These are phyloP conservation scores for Phalloptychus januarius DNA, from an alignment of 2,797 vertebrate genomes.

Conservation along the genomic window DNA sequence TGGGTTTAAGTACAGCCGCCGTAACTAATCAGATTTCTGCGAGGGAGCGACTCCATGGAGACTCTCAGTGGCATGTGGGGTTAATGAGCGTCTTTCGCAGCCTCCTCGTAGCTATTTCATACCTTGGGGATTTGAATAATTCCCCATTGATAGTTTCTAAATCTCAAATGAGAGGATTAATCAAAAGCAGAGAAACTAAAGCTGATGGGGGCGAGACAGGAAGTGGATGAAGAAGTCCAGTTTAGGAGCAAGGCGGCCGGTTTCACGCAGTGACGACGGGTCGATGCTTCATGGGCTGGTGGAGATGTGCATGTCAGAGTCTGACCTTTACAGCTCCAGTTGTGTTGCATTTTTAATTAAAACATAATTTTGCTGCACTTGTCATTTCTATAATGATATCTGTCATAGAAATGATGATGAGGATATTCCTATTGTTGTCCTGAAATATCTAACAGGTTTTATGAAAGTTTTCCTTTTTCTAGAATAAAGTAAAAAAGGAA, in stretches of 20 bases:
- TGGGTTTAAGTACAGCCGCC: constrained; percentile 74
- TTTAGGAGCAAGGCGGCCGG: constrained; percentile 62
- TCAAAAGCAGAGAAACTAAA: constrained; percentile 74
- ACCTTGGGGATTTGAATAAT: constrained; percentile 82
- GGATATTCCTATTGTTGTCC: constrained; percentile 24
- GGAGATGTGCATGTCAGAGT: constrained; percentile 61
- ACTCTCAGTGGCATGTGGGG: constrained; percentile 75
- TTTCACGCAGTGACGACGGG: constrained; percentile 45
- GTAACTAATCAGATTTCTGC: constrained; percentile 77
- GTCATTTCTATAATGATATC: constrained; percentile 48
- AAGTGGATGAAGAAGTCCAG: constrained; percentile 63
- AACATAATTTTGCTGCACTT: constrained; percentile 37
- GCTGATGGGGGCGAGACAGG: constrained; percentile 63
- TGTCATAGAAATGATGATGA: no score
- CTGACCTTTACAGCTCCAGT: constrained; percentile 62
- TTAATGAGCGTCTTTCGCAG: constrained; percentile 80
- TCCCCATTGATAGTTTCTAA: constrained; percentile 81
- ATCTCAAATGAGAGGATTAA: constrained; percentile 80
- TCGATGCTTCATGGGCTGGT: constrained; percentile 61
- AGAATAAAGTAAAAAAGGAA: neutral
- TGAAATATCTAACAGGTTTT: constrained; percentile 31
- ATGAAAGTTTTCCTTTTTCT: constrained; percentile 15
- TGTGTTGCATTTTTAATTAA: constrained; percentile 49
- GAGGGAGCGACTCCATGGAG: constrained; percentile 67
- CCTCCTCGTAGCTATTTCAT: constrained; percentile 76